A percentile compares a stretch with the other conserved stretches of the same genome.
These are phyloP conservation scores for Phorcus lineatus DNA, from an alignment of 2,888 invertebrate genomes.

Conservation along the genomic window DNA sequence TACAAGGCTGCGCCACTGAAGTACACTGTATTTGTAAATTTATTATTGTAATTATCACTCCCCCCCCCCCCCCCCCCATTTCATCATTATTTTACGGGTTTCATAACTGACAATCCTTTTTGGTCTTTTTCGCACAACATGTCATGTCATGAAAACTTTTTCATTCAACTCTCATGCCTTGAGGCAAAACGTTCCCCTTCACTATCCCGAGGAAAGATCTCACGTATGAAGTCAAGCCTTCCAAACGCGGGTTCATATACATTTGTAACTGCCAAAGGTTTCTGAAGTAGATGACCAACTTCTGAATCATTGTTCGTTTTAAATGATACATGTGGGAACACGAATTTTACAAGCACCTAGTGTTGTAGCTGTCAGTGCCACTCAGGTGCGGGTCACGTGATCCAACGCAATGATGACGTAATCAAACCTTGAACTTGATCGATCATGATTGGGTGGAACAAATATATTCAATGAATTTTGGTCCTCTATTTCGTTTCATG, in stretches of 20 bases:
- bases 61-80: too few relatives aligned
- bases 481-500: too few relatives aligned
- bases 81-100: too few relatives aligned
- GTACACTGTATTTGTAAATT: too few relatives aligned
- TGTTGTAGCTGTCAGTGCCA: constrained; percentile 17
- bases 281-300: background rate
- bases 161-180: background rate
- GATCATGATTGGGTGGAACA: too few relatives aligned
- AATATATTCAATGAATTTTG: too few relatives aligned
- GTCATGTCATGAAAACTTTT: background rate
- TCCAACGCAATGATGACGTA: background rate
- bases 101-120: too few relatives aligned
- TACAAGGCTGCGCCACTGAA: too few relatives aligned
- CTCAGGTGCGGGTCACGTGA: background rate
- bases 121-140: background rate
- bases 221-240: background rate
- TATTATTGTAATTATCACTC: too few relatives aligned
- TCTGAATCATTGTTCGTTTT: constrained; percentile 15
- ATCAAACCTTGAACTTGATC: too few relatives aligned
- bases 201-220: background rate
- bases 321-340: constrained; percentile 14
- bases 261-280: background rate
- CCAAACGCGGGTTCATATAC: background rate
- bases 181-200: background rate
- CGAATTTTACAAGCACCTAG: background rate